phyloP scores from a whole-genome alignment of 2,797 vertebrate species.

The Acipenser oxyrinchus region DNA sequence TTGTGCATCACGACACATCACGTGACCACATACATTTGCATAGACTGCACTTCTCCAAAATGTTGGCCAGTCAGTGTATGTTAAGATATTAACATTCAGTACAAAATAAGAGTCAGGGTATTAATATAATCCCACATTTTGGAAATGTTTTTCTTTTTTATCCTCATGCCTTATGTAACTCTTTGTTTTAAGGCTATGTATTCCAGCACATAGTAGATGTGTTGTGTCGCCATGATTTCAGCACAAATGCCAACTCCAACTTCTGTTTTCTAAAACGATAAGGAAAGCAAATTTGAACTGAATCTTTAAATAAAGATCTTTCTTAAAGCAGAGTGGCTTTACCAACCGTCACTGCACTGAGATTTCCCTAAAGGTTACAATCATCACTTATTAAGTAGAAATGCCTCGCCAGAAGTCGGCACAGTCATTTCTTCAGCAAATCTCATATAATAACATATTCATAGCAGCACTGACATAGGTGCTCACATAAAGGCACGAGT shows the following conservation, averaged over 20 bases:
- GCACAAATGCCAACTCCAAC: slow-evolving; percentile 27
- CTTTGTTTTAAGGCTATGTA: slow-evolving; percentile 29
- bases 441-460: slow-evolving; percentile 33
- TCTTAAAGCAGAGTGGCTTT: slow-evolving; percentile 64
- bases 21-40: no score
- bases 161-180: neutral
- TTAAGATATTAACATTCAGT: no score
- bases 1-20: no score
- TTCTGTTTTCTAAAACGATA: slow-evolving; percentile 32
- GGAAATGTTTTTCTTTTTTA: no score
- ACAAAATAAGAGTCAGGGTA: no score
- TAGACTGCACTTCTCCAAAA: no score
- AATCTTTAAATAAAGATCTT: slow-evolving; percentile 62
- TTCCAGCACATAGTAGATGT: slow-evolving; percentile 23
- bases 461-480: slow-evolving; percentile 20
- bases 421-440: slow-evolving; percentile 22
- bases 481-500: slow-evolving; percentile 23
- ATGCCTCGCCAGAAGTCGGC: neutral
- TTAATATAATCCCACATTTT: no score
- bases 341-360: slow-evolving; percentile 58
- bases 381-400: slow-evolving; percentile 70
- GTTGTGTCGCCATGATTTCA: slow-evolving; percentile 15
- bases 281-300: slow-evolving; percentile 58
- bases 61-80: no score
- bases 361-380: slow-evolving; percentile 79